Percentiles rank a stretch among this genome's conserved stretches.
phyloP scores from a whole-genome alignment of 1,140 invertebrate genomes.

The Drosophila leontia region DNA sequence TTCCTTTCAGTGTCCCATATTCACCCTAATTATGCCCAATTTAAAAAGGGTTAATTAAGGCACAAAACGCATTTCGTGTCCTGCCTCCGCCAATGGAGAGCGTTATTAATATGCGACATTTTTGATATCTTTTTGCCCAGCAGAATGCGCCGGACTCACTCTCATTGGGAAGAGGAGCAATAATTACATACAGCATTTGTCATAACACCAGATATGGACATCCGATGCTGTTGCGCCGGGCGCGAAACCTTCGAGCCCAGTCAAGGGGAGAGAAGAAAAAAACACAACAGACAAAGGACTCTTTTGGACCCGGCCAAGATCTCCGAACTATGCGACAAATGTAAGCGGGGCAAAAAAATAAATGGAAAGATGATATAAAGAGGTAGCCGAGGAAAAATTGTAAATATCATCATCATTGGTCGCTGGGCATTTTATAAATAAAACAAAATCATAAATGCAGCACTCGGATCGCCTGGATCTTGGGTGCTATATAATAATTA shows the following conservation, averaged over 20 bases:
- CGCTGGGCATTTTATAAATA: conserved; percentile 79
- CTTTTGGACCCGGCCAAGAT: conserved; percentile 27
- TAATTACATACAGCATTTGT: conserved; percentile 85
- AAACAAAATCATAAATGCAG: conserved; percentile 84
- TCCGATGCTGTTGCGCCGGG: conserved; percentile 54
- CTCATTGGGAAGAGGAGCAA: conserved; percentile 58
- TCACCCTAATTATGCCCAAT: conserved; percentile 81
- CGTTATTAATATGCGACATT: conserved; percentile 84
- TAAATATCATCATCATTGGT: conserved; percentile 75
- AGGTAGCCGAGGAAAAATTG: conserved; percentile 57
- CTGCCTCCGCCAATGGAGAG: conserved; percentile 47
- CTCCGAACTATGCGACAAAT: conserved; percentile 75
- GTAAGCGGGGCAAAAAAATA: conserved; percentile 52
- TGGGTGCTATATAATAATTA: conserved; percentile 78
- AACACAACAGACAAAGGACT: conserved; percentile 25
- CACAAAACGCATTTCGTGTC: conserved; percentile 68
- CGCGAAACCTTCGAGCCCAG: conserved; percentile 55
- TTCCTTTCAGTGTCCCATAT: conserved; percentile 53
- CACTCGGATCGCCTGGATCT: conserved; percentile 20
- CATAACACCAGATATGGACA: conserved; percentile 85
- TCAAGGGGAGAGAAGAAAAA: not conserved
- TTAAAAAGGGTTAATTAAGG: conserved; percentile 85
- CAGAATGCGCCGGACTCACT: conserved; percentile 45
- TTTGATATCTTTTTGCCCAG: conserved; percentile 77
- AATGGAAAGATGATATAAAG: conserved; percentile 41